A percentile compares a stretch with the other conserved stretches of the same genome.
phyloP scores from a whole-genome alignment of 2,797 vertebrate species.

The Paratrypauchen microcephalus region DNA sequence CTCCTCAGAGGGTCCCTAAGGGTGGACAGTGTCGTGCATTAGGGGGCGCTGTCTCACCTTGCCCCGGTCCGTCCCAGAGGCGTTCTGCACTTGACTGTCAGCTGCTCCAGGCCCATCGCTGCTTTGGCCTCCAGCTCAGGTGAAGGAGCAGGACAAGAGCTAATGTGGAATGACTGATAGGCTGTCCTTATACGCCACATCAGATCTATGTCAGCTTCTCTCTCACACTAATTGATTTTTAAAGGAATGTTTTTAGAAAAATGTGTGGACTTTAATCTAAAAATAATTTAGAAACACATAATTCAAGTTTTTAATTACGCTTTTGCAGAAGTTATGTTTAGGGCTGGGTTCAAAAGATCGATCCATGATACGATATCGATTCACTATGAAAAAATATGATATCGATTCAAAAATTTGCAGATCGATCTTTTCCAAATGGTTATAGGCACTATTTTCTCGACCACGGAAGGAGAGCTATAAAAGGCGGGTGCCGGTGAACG shows the following conservation, averaged over 20 bases:
- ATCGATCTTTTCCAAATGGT: no score
- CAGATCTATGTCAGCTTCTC: not conserved
- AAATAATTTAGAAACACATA: no score
- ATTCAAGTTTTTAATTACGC: no score
- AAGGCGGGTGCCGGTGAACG: no score
- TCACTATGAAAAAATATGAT: no score
- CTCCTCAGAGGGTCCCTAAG: slow-evolving; percentile 60
- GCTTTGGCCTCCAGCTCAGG: slow-evolving; percentile 40
- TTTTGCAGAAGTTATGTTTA: not conserved
- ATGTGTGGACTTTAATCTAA: not conserved
- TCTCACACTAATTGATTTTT: not conserved
- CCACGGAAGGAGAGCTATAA: no score
- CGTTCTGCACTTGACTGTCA: slow-evolving; percentile 60
- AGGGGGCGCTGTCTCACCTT: slow-evolving; percentile 70
- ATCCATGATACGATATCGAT: no score
- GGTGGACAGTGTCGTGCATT: slow-evolving; percentile 57
- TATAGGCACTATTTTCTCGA: no score
- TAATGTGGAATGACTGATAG: not conserved
- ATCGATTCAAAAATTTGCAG: no score
- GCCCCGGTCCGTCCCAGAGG: slow-evolving; percentile 59
- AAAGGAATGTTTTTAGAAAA: not conserved
- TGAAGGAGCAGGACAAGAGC: slow-evolving; percentile 47
- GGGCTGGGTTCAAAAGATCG: no score
- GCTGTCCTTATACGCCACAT: not conserved
- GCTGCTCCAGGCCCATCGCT: slow-evolving; percentile 25